These are phyloP conservation scores for Lordiphosa stackelbergi DNA, from an alignment of 1,140 invertebrate species.

Conservation along the genomic window DNA sequence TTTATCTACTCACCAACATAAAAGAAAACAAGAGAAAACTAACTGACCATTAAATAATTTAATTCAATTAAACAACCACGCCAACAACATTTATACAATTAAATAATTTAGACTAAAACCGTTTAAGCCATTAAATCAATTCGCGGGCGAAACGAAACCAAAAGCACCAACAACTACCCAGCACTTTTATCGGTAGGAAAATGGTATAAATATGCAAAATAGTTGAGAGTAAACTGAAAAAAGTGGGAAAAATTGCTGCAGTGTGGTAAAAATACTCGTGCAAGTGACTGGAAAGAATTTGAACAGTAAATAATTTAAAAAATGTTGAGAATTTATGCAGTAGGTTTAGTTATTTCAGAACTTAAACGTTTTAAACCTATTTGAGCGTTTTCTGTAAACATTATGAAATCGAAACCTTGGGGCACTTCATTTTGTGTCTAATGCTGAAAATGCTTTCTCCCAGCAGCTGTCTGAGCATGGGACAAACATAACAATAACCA, in stretches of 20 bases:
- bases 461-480: constrained; percentile 58
- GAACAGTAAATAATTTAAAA: too few relatives aligned
- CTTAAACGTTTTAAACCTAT: too few relatives aligned
- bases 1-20: constrained; percentile 2
- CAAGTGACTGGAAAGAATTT: not conserved
- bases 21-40: constrained; percentile 5
- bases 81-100: constrained; percentile 39
- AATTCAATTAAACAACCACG: constrained; percentile 53
- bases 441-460: constrained; percentile 50
- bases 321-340: too few relatives aligned
- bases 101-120: constrained; percentile 58
- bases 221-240: constrained; percentile 10
- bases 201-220: constrained; percentile 58
- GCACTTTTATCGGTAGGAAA: constrained; percentile 40
- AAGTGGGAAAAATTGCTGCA: constrained; percentile 8
- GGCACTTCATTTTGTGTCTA: constrained; percentile 30
- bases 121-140: constrained; percentile 65
- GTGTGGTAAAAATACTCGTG: not conserved
- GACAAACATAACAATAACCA: constrained; percentile 66
- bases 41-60: constrained; percentile 54
- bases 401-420: too few relatives aligned
- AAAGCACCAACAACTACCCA: not conserved
- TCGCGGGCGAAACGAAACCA: constrained; percentile 17
- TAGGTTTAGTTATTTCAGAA: too few relatives aligned
- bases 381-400: too few relatives aligned